phyloP scores from a whole-genome alignment of 2,113 vertebrate genomes.

The Chloroceryle aenea region DNA sequence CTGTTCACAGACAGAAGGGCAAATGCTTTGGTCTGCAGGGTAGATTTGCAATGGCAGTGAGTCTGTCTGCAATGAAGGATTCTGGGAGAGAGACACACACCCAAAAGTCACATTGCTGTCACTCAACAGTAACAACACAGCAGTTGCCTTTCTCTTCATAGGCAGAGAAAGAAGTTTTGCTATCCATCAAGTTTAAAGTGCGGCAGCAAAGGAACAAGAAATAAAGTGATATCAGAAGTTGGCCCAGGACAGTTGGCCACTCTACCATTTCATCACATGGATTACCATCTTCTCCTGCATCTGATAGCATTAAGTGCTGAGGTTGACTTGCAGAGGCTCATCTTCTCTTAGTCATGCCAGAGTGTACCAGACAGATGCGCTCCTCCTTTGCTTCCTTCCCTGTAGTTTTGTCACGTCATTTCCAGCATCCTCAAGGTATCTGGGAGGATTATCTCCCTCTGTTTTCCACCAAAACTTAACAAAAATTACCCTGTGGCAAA shows the following conservation, averaged over 20 bases:
- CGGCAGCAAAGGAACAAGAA: background rate
- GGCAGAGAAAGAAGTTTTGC: background rate
- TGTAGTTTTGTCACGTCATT: background rate
- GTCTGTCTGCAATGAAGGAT: constrained; percentile 76
- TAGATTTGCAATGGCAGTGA: background rate
- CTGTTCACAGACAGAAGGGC: background rate
- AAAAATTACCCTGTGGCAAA: background rate
- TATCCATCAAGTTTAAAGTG: background rate
- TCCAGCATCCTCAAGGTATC: background rate
- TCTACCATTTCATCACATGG: background rate
- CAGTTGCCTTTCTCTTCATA: background rate
- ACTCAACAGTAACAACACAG: constrained; percentile 36
- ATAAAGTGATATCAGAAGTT: background rate
- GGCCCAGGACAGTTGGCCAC: background rate
- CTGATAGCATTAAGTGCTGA: background rate
- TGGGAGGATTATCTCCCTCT: background rate
- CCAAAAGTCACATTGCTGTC: constrained; percentile 13
- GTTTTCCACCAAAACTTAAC: background rate
- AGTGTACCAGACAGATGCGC: background rate
- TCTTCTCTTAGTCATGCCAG: constrained; percentile 4
- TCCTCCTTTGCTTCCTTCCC: background rate
- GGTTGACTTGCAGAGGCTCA: accelerated
- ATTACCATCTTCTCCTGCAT: constrained; percentile 1
- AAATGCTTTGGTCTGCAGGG: background rate
- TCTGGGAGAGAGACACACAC: constrained; percentile 10